Evolutionary conservation across 2,113 vertebrate genomes (phyloP).

Genomic region (Sinosuthora webbiana): DNA sequence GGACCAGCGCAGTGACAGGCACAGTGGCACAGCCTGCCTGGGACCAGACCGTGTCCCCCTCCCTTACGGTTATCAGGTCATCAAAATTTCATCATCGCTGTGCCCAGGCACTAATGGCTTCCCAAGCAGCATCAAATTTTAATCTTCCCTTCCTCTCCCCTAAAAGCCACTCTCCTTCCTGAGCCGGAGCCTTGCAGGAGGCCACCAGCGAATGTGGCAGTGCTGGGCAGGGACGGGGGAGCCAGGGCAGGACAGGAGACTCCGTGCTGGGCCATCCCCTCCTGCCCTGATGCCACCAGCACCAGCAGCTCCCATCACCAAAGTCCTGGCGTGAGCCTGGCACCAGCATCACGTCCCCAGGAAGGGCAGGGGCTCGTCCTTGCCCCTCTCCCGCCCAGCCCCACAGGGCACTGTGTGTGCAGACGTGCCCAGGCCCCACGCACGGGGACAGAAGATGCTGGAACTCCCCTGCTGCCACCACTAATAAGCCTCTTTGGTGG

Average conservation of each 20-base stretch:
- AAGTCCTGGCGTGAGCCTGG: accelerated
- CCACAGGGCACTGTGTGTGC: accelerated
- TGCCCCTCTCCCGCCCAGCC: accelerated
- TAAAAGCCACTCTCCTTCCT: constrained; percentile 35
- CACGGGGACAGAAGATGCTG: neutral
- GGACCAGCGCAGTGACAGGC: neutral
- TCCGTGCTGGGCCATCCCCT: neutral
- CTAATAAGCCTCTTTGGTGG: constrained; percentile 58
- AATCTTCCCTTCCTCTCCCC: constrained; percentile 24
- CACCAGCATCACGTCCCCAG: accelerated
- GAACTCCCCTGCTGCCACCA: neutral
- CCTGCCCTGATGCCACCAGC: neutral
- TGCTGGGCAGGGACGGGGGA: neutral
- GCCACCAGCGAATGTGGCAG: neutral
- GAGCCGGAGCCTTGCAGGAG: neutral
- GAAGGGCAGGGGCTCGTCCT: neutral
- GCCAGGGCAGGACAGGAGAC: neutral
- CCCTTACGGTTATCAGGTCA: constrained; percentile 17
- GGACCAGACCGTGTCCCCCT: neutral
- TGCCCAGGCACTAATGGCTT: constrained; percentile 66
- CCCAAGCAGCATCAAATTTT: constrained; percentile 65
- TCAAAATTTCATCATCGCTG: constrained; percentile 61
- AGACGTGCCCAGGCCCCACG: neutral
- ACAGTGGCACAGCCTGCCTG: accelerated
- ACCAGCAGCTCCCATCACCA: neutral